Conservation (phyloP, 35 echinoderm and acorn worm species). For the Eucidaris tribuloides region DNA sequence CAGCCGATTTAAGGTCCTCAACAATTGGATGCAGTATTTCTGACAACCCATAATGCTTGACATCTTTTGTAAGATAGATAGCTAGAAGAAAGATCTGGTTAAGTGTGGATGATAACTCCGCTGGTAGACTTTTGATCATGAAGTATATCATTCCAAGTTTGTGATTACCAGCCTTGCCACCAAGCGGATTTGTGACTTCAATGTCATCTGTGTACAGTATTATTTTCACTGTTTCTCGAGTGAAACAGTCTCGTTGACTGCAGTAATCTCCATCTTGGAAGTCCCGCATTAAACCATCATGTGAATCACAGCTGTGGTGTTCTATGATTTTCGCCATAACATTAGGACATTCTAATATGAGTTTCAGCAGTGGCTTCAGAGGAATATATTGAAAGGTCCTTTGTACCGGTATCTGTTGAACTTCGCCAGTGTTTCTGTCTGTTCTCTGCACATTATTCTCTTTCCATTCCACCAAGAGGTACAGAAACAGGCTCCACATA, state of each 20-base stretch:
- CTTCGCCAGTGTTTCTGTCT: too few species aligned
- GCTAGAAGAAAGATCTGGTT: constrained; percentile 23
- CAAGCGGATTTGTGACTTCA: constrained; percentile 22
- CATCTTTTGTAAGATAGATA: constrained; percentile 13
- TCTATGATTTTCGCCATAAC: too few species aligned
- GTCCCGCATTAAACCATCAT: constrained; percentile 7
- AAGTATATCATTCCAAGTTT: constrained; percentile 31
- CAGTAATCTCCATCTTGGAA: constrained; percentile 10
- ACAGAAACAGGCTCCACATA: too few species aligned
- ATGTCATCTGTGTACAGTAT: constrained; percentile 17
- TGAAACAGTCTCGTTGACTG: neutral
- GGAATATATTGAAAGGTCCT: too few species aligned
- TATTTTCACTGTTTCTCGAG: neutral
- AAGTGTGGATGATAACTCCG: constrained; percentile 13
- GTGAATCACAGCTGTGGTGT: too few species aligned
- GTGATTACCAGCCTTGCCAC: constrained; percentile 12
- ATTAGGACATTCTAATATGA: too few species aligned
- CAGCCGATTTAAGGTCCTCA: neutral
- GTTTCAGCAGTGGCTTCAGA: too few species aligned
- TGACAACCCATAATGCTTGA: neutral
- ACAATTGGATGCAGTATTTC: constrained; percentile 2
- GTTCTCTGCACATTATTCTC: too few species aligned
- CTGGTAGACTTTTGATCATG: constrained; percentile 22
- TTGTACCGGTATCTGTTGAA: too few species aligned
- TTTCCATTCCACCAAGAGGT: too few species aligned